Evolutionary conservation across 2,888 invertebrate genomes (phyloP).

Genomic region (Tetanocera ferruginea): DNA sequence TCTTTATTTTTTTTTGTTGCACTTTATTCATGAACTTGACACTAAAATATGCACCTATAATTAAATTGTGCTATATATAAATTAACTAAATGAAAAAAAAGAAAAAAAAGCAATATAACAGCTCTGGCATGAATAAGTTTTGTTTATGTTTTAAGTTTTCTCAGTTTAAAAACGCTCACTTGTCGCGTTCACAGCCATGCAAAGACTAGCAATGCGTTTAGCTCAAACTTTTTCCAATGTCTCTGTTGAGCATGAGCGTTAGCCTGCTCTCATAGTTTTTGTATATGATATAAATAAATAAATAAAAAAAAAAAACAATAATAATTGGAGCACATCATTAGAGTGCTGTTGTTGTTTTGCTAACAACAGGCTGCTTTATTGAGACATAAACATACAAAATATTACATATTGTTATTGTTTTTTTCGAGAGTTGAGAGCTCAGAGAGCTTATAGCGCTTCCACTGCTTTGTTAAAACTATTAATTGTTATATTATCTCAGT

Average conservation of each 20-base stretch:
- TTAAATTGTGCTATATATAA: background rate
- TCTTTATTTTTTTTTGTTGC: background rate
- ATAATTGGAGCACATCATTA: background rate
- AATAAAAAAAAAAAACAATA: background rate
- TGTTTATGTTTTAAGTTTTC: background rate
- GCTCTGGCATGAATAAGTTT: slow-evolving; percentile 11
- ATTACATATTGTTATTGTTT: background rate
- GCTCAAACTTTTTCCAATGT: background rate
- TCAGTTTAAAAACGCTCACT: slow-evolving; percentile 41
- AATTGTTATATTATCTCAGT: too few relatives aligned
- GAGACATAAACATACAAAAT: background rate
- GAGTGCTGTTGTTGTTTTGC: background rate
- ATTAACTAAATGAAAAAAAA: too few relatives aligned
- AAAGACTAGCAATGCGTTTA: slow-evolving; percentile 45
- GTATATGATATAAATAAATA: background rate
- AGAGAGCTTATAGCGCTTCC: background rate
- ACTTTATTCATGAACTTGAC: slow-evolving; percentile 2
- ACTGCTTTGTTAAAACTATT: too few relatives aligned
- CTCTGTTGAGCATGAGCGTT: too few relatives aligned
- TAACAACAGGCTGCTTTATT: background rate
- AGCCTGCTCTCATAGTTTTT: too few relatives aligned
- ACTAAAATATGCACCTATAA: background rate
- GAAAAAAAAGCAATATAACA: background rate
- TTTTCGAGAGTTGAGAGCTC: background rate
- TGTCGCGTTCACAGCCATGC: slow-evolving; percentile 45